Evolutionary conservation across 2,797 vertebrate genomes (phyloP), one percentile per base, ranked within the genome.

Genomic region (Botia almorhae): DNA sequence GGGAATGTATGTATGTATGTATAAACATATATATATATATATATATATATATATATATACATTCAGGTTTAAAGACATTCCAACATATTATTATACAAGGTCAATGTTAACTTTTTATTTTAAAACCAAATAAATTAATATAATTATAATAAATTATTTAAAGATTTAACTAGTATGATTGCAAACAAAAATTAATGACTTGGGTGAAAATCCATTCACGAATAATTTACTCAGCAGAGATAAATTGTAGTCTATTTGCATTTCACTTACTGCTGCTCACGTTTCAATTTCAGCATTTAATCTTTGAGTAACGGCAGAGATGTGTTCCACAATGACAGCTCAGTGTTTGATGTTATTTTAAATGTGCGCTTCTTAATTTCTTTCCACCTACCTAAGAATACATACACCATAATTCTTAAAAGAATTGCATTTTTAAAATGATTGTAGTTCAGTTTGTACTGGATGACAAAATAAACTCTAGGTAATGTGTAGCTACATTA

Each of bases 251-350:
- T 68, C 50, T 68, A 80, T 74, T 80, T 74, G 51, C 61, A 48
- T 73, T 74, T 67, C 39, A 19, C 69, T 58, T 58, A 72, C 19
- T 11, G 33, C 69, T 64, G 26, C 72, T 80, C 77, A 46, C 48
- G 74, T 67, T 80, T 80, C 78, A 80, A 80, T 80, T 79, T 80
- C 78, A 56, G 36, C 48, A 19, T 36, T 68, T 80, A 80, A 80
- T 80, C 78, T 80, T 80, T 80, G 65, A 74, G 70, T 74, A 80
- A 80, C 74, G 78, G 63, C 39, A 17, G 17, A 53, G 67, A 16
- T 58, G 36, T 80, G 78, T 74, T 73, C 39, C 46, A 74, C 78
- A 68, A 58, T 74, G 50, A 74, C 16, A 60, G 63, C 51, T 74
- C 63, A 80, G 29, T 80, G 61, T 80, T 67, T 80, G 70, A 51